Evolutionary conservation across 2,113 vertebrate genomes (phyloP), one percentile per base, ranked within the genome.

Genomic region (Eudyptes chrysolophus): DNA sequence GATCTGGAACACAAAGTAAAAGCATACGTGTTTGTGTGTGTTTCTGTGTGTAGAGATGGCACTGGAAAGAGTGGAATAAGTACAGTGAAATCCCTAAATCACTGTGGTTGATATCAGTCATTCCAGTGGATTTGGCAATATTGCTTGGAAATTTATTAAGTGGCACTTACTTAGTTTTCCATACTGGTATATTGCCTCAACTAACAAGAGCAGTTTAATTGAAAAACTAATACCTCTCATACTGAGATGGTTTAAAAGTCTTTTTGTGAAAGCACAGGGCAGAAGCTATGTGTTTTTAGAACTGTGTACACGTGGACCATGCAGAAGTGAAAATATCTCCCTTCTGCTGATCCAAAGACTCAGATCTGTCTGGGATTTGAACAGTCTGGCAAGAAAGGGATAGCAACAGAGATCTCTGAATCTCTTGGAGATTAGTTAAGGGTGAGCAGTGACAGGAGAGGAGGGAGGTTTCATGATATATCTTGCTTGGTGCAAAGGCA

Each of bases 251-350:
- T 38, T 91, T 88, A 38, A 5, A 26, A 49, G n/a, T 10, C 11
- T n/a, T 90, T 68, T 48, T 30, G n/a, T 38, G 44, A 19, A 79
- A 71, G 13, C 7, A 7, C 16, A 58, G 29, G 34, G 26, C 16
- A 58, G 71, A 68, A 83, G 20, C 15, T 36, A 9, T 7, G 2
- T 12, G 9, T 49, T 26, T 13, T 54, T 15, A 65, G 55, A 87
- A 58, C 14, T 70, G 15, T 0, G 2, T 29, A 29, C 29, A 22
- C 0, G 2, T 14, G 34, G 65, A 72, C 64, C 19, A 25, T 30
- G 34, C n/a, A 62, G 34, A 77, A 30, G 18, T 12, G 34, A 84
- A 71, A 77, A 32, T 34, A 54, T 25, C 24, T 80, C 40, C 13
- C 5, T 75, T 76, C 24, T 29, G 18, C 18, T 81, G 10, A 34